phyloP scores from a whole-genome alignment of 2,797 vertebrate genomes.

The Siniperca obscura region DNA sequence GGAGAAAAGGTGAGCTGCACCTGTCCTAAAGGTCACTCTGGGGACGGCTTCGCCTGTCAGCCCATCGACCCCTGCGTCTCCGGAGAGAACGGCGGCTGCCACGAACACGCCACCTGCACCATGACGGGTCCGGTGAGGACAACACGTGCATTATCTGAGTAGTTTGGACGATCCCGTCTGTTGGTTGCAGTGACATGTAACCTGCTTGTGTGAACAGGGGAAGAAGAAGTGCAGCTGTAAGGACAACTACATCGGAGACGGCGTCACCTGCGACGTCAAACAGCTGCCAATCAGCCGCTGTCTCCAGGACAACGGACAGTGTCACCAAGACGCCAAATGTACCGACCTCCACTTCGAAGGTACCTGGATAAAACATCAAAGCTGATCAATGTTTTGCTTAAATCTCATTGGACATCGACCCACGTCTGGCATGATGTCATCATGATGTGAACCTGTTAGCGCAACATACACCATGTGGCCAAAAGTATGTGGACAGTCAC shows the following conservation, averaged over 20 bases:
- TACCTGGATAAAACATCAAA: constrained; percentile 37
- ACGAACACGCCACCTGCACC: constrained; percentile 91
- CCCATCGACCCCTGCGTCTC: constrained; percentile 88
- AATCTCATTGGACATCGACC: background rate
- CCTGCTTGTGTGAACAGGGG: constrained; percentile 78
- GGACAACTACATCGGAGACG: constrained; percentile 90
- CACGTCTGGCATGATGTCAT: too few relatives aligned
- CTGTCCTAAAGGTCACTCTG: constrained; percentile 87
- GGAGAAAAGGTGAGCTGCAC: constrained; percentile 87
- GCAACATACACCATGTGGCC: too few relatives aligned
- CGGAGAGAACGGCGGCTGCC: constrained; percentile 90
- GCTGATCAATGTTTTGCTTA: too few relatives aligned
- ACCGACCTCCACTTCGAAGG: constrained; percentile 93
- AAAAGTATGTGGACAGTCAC: too few relatives aligned
- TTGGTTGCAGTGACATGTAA: background rate
- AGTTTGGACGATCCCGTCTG: background rate
- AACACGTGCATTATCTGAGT: rapidly evolving
- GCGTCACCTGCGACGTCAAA: constrained; percentile 86
- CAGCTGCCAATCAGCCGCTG: constrained; percentile 90
- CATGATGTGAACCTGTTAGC: too few relatives aligned
- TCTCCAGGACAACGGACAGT: constrained; percentile 90
- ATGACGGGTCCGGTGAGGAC: constrained; percentile 90
- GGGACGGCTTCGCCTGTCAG: constrained; percentile 89
- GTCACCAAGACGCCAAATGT: constrained; percentile 89
- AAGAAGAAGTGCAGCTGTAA: constrained; percentile 91